These are phyloP conservation scores for Dicrurus megarhynchus DNA, from an alignment of 2,113 vertebrate genomes.

Conservation along the genomic window DNA sequence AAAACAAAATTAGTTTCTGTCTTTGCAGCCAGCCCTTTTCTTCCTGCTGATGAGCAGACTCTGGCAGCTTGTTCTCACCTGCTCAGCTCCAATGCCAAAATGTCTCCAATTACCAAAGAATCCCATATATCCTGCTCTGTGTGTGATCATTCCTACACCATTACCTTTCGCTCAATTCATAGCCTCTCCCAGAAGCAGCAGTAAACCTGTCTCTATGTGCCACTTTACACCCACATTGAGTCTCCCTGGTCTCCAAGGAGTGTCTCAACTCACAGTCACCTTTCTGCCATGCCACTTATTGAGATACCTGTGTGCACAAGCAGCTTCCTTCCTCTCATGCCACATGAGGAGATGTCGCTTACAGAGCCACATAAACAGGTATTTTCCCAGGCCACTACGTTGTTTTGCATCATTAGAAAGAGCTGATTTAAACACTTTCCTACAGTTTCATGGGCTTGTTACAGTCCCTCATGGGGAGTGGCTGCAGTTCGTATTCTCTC, in stretches of 20 bases:
- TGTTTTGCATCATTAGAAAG: neutral
- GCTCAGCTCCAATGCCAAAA: conserved; percentile 50
- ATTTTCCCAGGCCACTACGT: neutral
- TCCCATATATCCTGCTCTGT: conserved; percentile 44
- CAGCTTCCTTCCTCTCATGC: neutral
- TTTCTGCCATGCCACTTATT: neutral
- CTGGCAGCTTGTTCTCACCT: conserved; percentile 28
- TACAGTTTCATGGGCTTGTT: neutral
- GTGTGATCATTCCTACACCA: conserved; percentile 37
- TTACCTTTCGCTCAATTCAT: conserved; percentile 30
- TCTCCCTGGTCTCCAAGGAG: conserved; percentile 22
- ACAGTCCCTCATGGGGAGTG: neutral
- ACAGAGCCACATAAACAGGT: neutral
- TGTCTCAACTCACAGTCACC: neutral
- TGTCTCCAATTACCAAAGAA: conserved; percentile 59
- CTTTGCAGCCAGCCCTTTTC: conserved; percentile 17
- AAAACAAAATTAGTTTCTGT: conserved; percentile 48
- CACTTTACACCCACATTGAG: conserved; percentile 37
- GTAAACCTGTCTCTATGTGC: conserved; percentile 37
- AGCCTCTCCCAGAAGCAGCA: conserved; percentile 43
- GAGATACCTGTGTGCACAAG: neutral
- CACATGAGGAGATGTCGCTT: neutral
- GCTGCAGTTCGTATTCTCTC: neutral
- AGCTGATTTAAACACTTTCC: neutral
- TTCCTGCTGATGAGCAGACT: neutral